Evolutionary conservation across 1,140 invertebrate genomes (phyloP).

Genomic region (Bombus vancouverensis): DNA sequence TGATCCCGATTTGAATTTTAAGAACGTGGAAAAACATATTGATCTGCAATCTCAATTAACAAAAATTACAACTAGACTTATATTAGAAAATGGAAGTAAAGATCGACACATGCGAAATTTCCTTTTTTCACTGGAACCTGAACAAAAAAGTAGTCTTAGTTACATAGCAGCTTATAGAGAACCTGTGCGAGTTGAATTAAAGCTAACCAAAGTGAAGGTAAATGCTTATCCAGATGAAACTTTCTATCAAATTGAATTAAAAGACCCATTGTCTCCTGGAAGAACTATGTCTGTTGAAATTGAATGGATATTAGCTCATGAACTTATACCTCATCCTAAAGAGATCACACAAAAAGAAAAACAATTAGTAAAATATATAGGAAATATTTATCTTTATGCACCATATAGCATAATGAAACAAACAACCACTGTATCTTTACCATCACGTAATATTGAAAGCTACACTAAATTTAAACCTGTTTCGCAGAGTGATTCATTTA

Average conservation of each 20-base stretch:
- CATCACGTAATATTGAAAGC: conserved; percentile 91
- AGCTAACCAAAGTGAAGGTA: conserved; percentile 83
- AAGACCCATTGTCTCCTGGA: conserved; percentile 84
- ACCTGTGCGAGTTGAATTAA: conserved; percentile 85
- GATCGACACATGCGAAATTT: conserved; percentile 86
- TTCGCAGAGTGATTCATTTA: conserved; percentile 88
- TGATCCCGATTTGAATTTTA: conserved; percentile 85
- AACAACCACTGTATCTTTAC: conserved; percentile 90
- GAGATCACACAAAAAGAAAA: conserved; percentile 96
- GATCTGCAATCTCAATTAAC: conserved; percentile 95
- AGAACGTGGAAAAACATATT: conserved; percentile 92
- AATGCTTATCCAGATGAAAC: conserved; percentile 81
- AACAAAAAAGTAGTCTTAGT: conserved; percentile 86
- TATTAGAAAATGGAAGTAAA: conserved; percentile 91
- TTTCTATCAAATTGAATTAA: conserved; percentile 86
- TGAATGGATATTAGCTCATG: conserved; percentile 90
- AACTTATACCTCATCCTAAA: conserved; percentile 91
- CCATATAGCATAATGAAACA: conserved; percentile 92
- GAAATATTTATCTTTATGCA: conserved; percentile 92
- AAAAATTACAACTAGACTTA: conserved; percentile 90
- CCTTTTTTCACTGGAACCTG: conserved; percentile 87
- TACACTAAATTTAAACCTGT: conserved; percentile 95
- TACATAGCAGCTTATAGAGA: conserved; percentile 88
- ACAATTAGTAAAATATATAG: conserved; percentile 94
- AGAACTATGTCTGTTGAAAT: conserved; percentile 86